Conservation (phyloP, 2,797 vertebrate genomes). For the Gobionotothen gibberifrons region DNA sequence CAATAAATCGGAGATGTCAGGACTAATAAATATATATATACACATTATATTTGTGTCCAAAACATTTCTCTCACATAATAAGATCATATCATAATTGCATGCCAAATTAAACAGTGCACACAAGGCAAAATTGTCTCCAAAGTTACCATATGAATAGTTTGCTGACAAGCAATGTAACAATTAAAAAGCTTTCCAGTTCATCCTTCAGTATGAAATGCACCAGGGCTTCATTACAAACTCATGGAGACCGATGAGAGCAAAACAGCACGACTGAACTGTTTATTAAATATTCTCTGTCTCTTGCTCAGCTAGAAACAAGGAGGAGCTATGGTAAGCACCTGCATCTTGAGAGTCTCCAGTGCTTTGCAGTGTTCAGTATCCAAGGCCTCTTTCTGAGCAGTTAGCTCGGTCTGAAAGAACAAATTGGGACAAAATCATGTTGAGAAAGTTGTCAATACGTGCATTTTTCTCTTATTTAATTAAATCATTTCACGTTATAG, state of each 20-base stretch:
- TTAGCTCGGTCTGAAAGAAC: constrained; percentile 70
- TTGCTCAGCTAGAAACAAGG: too few species aligned
- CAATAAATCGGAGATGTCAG: neutral
- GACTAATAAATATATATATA: neutral
- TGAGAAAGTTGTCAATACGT: neutral
- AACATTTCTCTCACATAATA: neutral
- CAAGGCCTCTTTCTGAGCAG: constrained; percentile 72
- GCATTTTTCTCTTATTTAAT: neutral
- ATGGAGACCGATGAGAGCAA: too few species aligned
- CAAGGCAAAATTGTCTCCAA: too few species aligned
- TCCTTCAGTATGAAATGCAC: too few species aligned
- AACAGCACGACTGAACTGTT: too few species aligned
- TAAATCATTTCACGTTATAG: neutral
- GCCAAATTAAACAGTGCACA: too few species aligned
- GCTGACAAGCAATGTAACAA: too few species aligned
- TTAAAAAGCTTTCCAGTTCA: too few species aligned
- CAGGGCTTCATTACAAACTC: too few species aligned
- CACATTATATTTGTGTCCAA: neutral
- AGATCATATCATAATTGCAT: too few species aligned
- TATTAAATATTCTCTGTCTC: too few species aligned
- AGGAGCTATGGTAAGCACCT: constrained; percentile 58
- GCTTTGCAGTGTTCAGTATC: constrained; percentile 77
- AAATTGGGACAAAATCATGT: constrained; percentile 3
- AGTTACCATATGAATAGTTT: too few species aligned
- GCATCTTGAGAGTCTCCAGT: constrained; percentile 74